Base-by-base conservation (phyloP, 2,113 vertebrate species). In the Cathartes aura region DNA sequence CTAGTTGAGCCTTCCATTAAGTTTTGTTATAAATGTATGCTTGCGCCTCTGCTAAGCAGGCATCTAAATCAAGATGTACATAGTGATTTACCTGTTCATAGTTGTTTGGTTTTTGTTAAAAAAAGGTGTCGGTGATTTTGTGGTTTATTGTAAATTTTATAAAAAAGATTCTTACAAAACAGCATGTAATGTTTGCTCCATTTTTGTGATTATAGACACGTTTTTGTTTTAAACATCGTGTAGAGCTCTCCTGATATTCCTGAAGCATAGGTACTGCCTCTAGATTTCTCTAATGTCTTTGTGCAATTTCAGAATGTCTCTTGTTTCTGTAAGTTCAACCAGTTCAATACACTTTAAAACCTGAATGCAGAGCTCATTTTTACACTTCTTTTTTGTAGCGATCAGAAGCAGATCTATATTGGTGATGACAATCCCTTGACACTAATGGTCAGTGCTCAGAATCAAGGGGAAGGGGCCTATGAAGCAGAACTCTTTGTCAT, bases 401-500 rank as follows among this genome's bases (percentile, higher is more conserved):
- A 99, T 94, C 99, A 99, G 78, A 98, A 99, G 74, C 98, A 99
- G 98, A 99, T 99, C 92, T 99, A 99, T 73, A 99, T 99, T 48
- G 99, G 99, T 8, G 99, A 99, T 2, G 99, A 99, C 89, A 99
- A 99, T 67, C 99, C 99, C 64, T 94, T 99, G 98, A 99, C 99
- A 1, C 97, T 99, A 73, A 97, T 98, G 68, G 98, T 99, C 73
- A 98, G 82, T 12, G 99, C 99, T 3, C 98, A 99, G 97, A 99
- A 99, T 78, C 98, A 96, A 89, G 99, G 99, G 5, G 99, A 99
- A 93, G 99, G 99, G 12, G 99, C 99, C 40, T 99, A 99, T 16
- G 99, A 99, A 97, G 99, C 99, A 1, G 99, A 99, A 68, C 99
- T 99, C 45, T 98, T 99, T 22, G 97, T 99, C 12, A 92, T 97